These are phyloP conservation scores for Glossosoma conforme DNA, from an alignment of 1,140 invertebrate genomes.

Conservation along the genomic window DNA sequence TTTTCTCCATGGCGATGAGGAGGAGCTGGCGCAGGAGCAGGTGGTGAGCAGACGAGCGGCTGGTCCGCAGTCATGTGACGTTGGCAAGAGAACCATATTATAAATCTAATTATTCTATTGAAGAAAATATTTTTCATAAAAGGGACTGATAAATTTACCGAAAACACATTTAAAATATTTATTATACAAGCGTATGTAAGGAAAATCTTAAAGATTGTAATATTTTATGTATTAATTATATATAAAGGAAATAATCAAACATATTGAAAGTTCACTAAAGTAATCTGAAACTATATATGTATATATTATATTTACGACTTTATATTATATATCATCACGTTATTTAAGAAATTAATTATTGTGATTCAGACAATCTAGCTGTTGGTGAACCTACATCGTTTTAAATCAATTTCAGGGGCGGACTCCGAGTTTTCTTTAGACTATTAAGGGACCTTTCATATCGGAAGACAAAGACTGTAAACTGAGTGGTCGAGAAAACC, in stretches of 20 bases:
- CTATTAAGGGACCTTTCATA: too few relatives aligned
- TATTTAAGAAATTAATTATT: conserved; percentile 23
- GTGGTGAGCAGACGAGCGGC: too few relatives aligned
- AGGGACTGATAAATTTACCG: conserved; percentile 31
- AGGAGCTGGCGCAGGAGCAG: too few relatives aligned
- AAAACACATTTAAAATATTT: conserved; percentile 31
- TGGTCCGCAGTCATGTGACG: conserved; percentile 25
- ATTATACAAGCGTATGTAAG: conserved; percentile 30
- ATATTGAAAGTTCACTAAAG: conserved; percentile 16
- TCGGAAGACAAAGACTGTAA: too few relatives aligned
- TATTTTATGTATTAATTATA: conserved; percentile 29
- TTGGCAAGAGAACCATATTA: conserved; percentile 25
- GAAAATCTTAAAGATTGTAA: conserved; percentile 15
- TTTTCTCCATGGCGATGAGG: too few relatives aligned
- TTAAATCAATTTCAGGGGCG: too few relatives aligned
- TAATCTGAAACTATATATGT: conserved; percentile 8
- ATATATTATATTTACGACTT: conserved; percentile 14
- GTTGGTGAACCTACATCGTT: conserved; percentile 25
- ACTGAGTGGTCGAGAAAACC: too few relatives aligned
- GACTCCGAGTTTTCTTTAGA: too few relatives aligned
- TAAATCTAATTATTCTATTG: conserved; percentile 30
- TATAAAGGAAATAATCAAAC: conserved; percentile 19
- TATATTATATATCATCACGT: conserved; percentile 3
- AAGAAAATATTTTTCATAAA: conserved; percentile 31
- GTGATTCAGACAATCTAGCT: conserved; percentile 31